Base-by-base conservation (phyloP, 2,113 vertebrate genomes). In the Sinocyclocheilus rhinocerous region DNA sequence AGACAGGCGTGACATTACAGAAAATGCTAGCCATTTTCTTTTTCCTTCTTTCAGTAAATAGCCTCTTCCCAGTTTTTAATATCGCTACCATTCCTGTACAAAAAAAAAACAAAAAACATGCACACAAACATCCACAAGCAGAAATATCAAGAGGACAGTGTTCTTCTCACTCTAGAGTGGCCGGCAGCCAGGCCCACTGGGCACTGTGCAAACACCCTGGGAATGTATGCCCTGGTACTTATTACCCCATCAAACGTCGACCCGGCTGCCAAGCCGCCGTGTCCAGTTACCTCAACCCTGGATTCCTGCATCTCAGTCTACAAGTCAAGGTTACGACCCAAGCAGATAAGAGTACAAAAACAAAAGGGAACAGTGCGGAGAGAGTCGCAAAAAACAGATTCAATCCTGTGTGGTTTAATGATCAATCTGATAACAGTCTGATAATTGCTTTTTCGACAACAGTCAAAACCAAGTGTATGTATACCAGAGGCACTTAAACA, bases 131-230 rank as follows among this genome's bases (percentile, higher is more conserved):
- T 86, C 89, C 90, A 87, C 76, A 84, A 90, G 67, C 83, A 86
- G 91, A 73, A 85, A 91, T 90, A 93, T 94, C 90, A 91, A 90
- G 90, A 91, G 80, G 93, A 94, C 90, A 88, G 91, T 92, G 90
- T 36, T 72, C 90, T 92, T 93, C 92, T 94, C 90, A 94, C 93
- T 86, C 81, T 91, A 84, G 84, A 85, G 89, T 95, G 94, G 93
- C 92, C 87, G 45, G 0, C 77, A 69, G 93, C 94, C 93, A 94
- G 92, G 87, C 94, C 90, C 86, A 92, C 89, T 92, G 93, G 94
- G 93, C 91, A 94, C 88, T 87, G 89, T 89, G 93, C 90, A 94
- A 92, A 94, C 92, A 93, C 91, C 92, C 90, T 75, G 91, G 92
- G 94, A 95, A 95, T 95, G 93, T 88, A 78, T 92, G 88, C 91